Percentiles rank a stretch among this genome's conserved stretches.
Conservation (phyloP, 2,113 vertebrate genomes). For the Grammomys surdaster region DNA sequence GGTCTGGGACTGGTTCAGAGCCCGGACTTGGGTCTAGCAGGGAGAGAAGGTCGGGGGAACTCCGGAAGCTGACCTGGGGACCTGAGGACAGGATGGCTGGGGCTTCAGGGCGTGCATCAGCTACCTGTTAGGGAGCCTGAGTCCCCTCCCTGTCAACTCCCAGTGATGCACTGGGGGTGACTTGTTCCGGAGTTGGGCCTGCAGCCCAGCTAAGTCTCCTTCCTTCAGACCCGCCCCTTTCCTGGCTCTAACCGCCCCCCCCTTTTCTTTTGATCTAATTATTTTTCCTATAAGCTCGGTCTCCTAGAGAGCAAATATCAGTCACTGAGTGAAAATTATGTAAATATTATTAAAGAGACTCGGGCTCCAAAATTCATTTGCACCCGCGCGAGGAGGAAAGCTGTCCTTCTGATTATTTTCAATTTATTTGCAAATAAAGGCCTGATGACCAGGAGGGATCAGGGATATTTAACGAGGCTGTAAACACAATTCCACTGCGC, state of each 20-base stretch:
- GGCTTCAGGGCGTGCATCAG: background rate
- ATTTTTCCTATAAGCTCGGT: conserved; percentile 97
- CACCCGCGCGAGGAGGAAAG: conserved; percentile 91
- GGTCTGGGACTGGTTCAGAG: background rate
- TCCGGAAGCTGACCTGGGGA: background rate
- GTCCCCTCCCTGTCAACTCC: background rate
- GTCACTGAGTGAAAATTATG: conserved; percentile 98
- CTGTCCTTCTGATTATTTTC: conserved; percentile 98
- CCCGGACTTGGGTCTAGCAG: accelerated
- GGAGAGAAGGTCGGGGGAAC: background rate
- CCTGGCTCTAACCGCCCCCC: conserved; percentile 80
- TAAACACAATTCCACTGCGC: conserved; percentile 92
- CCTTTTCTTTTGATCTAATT: conserved; percentile 95
- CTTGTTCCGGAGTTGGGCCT: conserved; percentile 39
- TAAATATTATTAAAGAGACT: conserved; percentile 99
- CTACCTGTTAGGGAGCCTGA: background rate
- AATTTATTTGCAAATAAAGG: conserved; percentile 99
- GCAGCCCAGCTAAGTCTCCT: background rate
- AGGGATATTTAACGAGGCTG: conserved; percentile 94
- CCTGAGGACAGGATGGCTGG: background rate
- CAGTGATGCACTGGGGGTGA: background rate
- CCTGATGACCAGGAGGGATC: conserved; percentile 95
- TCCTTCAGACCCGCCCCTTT: conserved; percentile 69
- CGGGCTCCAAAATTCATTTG: conserved; percentile 99
- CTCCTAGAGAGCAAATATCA: conserved; percentile 99